phyloP scores from a whole-genome alignment of 2,797 vertebrate genomes.

The Muscicapa comitata region DNA sequence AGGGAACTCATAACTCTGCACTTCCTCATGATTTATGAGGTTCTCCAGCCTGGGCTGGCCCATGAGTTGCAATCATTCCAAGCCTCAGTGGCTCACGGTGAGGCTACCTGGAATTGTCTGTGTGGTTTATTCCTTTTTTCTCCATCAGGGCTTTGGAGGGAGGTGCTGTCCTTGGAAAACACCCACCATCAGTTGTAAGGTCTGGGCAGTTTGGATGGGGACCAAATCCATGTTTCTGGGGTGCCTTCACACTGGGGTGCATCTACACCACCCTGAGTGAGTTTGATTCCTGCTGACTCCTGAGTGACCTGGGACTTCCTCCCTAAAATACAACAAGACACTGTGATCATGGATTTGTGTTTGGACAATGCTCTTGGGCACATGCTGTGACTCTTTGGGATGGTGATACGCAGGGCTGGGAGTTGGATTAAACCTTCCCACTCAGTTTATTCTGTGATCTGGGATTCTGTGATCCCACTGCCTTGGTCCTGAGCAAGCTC shows the following conservation, averaged over 20 bases:
- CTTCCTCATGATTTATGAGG: conserved; percentile 53
- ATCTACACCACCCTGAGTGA: not conserved
- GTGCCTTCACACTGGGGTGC: not conserved
- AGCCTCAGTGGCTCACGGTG: not conserved
- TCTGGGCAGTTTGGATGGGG: not conserved
- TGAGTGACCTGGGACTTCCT: not conserved
- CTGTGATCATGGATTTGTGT: accelerated
- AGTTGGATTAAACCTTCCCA: not conserved
- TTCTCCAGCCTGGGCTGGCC: not conserved
- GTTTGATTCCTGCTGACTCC: not conserved
- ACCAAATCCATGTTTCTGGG: not conserved
- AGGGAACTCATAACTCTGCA: conserved; percentile 47
- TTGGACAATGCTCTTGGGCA: accelerated
- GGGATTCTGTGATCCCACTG: not conserved
- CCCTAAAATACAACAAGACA: not conserved
- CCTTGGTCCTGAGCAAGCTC: not conserved
- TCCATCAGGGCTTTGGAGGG: not conserved
- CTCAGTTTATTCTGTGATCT: no score
- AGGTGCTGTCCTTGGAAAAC: not conserved
- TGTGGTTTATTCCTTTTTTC: not conserved
- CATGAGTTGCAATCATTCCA: not conserved
- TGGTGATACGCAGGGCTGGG: not conserved
- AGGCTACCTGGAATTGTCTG: not conserved
- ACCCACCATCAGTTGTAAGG: accelerated
- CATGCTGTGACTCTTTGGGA: not conserved